Evolutionary conservation across 2,113 vertebrate genomes (phyloP), one percentile per base, ranked within the genome.

Genomic region (Cryptoleucopteryx plumbea): DNA sequence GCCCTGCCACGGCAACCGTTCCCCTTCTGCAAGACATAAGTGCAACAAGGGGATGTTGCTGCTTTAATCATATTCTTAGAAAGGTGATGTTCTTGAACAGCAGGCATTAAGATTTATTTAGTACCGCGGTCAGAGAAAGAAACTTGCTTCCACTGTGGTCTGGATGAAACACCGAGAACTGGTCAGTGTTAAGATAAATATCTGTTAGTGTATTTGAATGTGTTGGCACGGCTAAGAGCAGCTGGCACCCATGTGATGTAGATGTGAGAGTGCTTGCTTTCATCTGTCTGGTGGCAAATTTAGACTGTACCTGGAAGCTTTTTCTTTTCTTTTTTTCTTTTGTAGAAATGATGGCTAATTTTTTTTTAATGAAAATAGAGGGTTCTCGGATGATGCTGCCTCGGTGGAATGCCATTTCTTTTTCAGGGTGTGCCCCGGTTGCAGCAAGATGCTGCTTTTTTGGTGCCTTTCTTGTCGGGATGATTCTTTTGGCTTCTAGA

Each of bases 401-500:
- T 43, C 1, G 1, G 74, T 92, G 86, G 66, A 92, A 93, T 80
- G 79, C 75, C 10, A 0, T 72, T 85, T 90, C 16, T 83, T 86
- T 90, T 73, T 52, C 90, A 90, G 73, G 71, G 48, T 47, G 55
- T 90, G 85, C 90, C 82, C 86, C 32, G 2, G 50, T 31, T 70
- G 85, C 71, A 90, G 87, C 23, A 6, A 53, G 79, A 81, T 87
- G 82, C 90, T 93, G 88, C 88, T 56, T 68, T 82, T 82, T 74
- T 61, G 52, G 92, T 94, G 91, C 93, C 94, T 97, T 97, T 95
- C 89, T 93, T 84, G 73, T 80, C 10, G 6, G 62, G 50, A 89
- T 70, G 84, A 80, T 88, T 80, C 32, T 89, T 86, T 87, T 42
- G 62, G 86, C 90, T 95, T 90, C 86, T 74, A 90, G 89, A 95